phyloP scores from a whole-genome alignment of 2,113 vertebrate species.

The Ardeotis arabs region DNA sequence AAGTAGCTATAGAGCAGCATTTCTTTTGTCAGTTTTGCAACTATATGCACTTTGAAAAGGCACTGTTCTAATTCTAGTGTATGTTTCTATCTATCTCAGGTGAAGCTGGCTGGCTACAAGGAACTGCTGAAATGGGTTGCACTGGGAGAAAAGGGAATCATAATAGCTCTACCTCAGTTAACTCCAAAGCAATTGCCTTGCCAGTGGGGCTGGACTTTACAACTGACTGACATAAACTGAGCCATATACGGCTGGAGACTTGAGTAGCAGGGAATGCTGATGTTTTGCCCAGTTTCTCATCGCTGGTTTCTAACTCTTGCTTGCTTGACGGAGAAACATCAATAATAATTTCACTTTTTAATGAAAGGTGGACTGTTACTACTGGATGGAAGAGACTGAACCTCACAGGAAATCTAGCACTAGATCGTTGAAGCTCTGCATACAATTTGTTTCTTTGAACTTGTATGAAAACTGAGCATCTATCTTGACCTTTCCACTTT shows the following conservation, averaged over 20 bases:
- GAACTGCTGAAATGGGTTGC: slow-evolving; percentile 80
- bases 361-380: neutral
- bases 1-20: neutral
- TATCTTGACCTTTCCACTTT: neutral
- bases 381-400: neutral
- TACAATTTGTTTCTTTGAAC: neutral
- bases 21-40: neutral
- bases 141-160: slow-evolving; percentile 75
- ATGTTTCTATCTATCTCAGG: slow-evolving; percentile 74
- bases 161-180: slow-evolving; percentile 79
- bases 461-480: neutral
- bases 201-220: slow-evolving; percentile 90
- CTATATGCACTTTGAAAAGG: neutral
- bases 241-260: neutral
- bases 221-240: slow-evolving; percentile 73
- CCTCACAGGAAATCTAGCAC: neutral
- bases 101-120: slow-evolving; percentile 82
- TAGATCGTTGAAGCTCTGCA: neutral
- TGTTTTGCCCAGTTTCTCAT: neutral
- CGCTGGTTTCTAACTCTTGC: neutral
- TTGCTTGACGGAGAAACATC: neutral
- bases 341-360: neutral
- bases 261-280: neutral
- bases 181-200: slow-evolving; percentile 80
- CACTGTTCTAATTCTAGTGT: neutral